These are phyloP conservation scores for Coelopa frigida DNA, from an alignment of 1,140 invertebrate species.

Conservation along the genomic window DNA sequence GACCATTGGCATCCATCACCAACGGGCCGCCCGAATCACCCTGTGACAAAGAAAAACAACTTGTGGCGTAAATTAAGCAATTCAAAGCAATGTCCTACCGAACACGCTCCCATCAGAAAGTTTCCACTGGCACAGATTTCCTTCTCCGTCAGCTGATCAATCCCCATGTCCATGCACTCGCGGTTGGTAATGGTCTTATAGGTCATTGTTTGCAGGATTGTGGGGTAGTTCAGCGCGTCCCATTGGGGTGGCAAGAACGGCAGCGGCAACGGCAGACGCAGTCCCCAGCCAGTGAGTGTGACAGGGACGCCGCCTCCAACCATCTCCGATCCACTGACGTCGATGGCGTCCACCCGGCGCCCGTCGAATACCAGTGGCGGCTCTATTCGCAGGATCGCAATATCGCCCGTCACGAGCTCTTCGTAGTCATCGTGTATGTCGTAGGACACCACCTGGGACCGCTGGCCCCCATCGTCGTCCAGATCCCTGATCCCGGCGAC, in stretches of 20 bases:
- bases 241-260: slow-evolving; percentile 11
- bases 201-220: slow-evolving; percentile 27
- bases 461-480: slow-evolving; percentile 32
- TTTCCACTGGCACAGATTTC: slow-evolving; percentile 47
- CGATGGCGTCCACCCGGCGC: slow-evolving; percentile 21
- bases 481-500: slow-evolving; percentile 47
- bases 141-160: slow-evolving; percentile 30
- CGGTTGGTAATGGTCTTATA: slow-evolving; percentile 34
- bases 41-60: slow-evolving; percentile 42
- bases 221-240: slow-evolving; percentile 28
- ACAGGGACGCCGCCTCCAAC: slow-evolving; percentile 25
- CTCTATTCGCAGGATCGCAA: slow-evolving; percentile 31
- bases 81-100: slow-evolving; percentile 19
- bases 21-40: slow-evolving; percentile 70
- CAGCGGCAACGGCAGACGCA: slow-evolving; percentile 22
- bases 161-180: slow-evolving; percentile 25
- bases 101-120: slow-evolving; percentile 43
- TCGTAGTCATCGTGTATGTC: slow-evolving; percentile 33
- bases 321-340: slow-evolving; percentile 14
- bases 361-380: slow-evolving; percentile 25
- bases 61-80: too few species aligned
- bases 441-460: slow-evolving; percentile 20
- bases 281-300: slow-evolving; percentile 39
- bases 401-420: slow-evolving; percentile 31
- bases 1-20: slow-evolving; percentile 20